Conservation (phyloP, 2,113 vertebrate species). For the Syrrhaptes paradoxus region DNA sequence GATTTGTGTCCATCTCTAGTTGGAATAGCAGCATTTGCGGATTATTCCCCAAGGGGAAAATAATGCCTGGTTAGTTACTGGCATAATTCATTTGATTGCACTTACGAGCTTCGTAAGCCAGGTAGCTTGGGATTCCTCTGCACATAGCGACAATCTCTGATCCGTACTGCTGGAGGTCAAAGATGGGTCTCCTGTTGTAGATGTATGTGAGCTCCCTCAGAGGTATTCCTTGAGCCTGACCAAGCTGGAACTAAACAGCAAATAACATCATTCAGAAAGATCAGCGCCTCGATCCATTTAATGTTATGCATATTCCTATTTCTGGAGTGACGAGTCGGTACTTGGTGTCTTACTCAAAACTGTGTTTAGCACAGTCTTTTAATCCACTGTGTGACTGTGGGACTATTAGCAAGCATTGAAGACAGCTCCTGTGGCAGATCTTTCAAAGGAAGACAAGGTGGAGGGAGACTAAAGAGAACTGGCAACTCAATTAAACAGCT, state of each 20-base stretch:
- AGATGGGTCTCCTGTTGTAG: rapidly evolving
- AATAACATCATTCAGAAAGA: neutral
- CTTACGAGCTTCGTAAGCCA: neutral
- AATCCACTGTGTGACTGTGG: neutral
- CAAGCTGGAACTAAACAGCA: neutral
- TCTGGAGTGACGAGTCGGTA: neutral
- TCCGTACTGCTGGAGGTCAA: neutral
- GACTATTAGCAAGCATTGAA: neutral
- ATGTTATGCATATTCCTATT: neutral
- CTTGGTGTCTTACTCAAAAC: neutral
- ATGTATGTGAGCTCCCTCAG: neutral
- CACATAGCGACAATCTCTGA: neutral
- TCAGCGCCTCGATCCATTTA: neutral
- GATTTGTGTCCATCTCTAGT: neutral
- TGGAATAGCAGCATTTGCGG: neutral
- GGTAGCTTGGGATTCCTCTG: neutral
- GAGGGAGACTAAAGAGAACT: neutral
- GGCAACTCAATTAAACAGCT: neutral
- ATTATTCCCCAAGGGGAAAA: neutral
- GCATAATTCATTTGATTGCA: neutral
- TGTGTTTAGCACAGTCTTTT: neutral
- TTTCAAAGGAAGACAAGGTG: neutral
- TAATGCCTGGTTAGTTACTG: neutral
- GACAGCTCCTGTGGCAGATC: neutral
- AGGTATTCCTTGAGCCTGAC: neutral